Evolutionary conservation across 2,113 vertebrate genomes (phyloP).

Genomic region (Sphaerodactylus townsendi): DNA sequence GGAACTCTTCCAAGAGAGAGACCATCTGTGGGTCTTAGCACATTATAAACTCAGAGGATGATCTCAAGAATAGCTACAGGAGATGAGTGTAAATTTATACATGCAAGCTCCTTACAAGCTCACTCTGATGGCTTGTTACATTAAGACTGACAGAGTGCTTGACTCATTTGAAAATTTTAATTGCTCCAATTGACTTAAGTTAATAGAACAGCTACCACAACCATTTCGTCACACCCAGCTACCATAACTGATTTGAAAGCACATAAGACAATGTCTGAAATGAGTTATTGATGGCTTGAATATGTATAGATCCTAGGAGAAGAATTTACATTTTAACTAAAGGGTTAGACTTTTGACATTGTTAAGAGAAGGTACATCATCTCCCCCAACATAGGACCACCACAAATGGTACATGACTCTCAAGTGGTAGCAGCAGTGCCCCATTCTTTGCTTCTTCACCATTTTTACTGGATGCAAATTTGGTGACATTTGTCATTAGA

Average conservation of each 20-base stretch:
- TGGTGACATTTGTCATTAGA: not conserved
- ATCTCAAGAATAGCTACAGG: not conserved
- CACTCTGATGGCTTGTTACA: not conserved
- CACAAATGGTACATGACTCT: not conserved
- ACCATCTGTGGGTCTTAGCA: slow-evolving; percentile 6
- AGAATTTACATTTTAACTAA: not conserved
- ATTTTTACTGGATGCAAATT: not conserved
- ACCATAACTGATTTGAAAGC: not conserved
- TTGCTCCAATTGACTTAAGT: not conserved
- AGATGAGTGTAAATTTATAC: not conserved
- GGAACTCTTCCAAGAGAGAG: slow-evolving; percentile 8
- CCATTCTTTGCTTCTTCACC: not conserved
- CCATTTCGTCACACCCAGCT: not conserved
- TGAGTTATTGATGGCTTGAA: not conserved
- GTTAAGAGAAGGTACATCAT: not conserved
- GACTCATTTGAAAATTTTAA: not conserved
- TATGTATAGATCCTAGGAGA: not conserved
- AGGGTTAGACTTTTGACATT: not conserved
- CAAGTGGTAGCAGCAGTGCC: not conserved
- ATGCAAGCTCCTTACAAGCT: not conserved
- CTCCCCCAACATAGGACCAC: not conserved
- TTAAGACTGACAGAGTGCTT: not conserved
- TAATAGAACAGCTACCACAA: not conserved
- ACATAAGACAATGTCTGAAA: not conserved
- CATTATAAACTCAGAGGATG: not conserved